Conservation (phyloP, 2,797 vertebrate species). For the Otus scops region DNA sequence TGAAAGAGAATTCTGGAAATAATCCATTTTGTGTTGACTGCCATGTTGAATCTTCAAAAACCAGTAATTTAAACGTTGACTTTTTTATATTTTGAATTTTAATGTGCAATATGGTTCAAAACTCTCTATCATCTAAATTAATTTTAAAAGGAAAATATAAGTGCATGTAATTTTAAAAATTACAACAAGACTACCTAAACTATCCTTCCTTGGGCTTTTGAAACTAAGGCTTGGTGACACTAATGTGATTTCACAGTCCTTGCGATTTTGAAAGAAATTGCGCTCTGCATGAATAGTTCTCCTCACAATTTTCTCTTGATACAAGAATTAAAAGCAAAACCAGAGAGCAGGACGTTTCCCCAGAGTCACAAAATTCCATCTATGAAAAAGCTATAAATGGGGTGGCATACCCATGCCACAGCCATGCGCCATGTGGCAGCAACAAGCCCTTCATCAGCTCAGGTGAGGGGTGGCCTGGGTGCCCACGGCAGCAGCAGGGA, state of each 20-base stretch:
- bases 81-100: neutral
- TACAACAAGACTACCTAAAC: neutral
- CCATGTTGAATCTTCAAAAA: neutral
- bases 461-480: neutral
- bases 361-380: neutral
- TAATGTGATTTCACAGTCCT: neutral
- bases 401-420: neutral
- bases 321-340: neutral
- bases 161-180: neutral
- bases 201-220: neutral
- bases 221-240: neutral
- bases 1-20: neutral
- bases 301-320: neutral
- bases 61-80: neutral
- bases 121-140: neutral
- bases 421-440: rapidly evolving
- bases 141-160: neutral
- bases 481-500: rapidly evolving
- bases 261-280: neutral
- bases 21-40: neutral
- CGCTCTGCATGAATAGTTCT: neutral
- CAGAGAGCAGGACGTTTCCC: neutral
- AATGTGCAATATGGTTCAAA: neutral
- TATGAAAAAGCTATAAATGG: too few relatives aligned
- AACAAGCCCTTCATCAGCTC: neutral